Evolutionary conservation across 2,797 vertebrate species (phyloP), one percentile per base, ranked within the genome.

Genomic region (Sebastes dallii): DNA sequence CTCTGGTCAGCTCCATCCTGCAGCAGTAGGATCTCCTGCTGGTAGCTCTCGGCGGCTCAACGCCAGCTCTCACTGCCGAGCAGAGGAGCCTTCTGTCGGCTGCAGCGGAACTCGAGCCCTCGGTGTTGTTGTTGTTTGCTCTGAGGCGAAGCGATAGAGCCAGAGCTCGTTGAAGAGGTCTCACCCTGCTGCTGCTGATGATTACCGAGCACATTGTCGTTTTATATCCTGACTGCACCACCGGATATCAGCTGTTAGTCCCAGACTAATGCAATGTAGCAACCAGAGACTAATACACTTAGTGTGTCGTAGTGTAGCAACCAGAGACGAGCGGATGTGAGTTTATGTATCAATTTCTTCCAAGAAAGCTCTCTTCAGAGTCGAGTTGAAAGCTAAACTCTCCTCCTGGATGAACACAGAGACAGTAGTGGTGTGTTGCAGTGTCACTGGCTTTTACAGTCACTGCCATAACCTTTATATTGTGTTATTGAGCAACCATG

Each of bases 171-270:
- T 71, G 89, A 1, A 58, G 50, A 0, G 86, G 72, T 1, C 22
- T 90, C 14, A 77, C 22, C 8, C 81, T 69, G 20, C 12, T 58
- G 2, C 36, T 39, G 36, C 12, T 14, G 13, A 3, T 39, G 0
- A 92, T n/a, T 1, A 90, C 42, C 18, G 86, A 93, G 58, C 87
- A 89, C 94, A 95, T 94, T 8, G 27, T 78, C 4, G 8, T 12
- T 7, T 1, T 18, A 3, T 3, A 10, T 7, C 4, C 29, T 11
- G 12, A 32, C 1, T 3, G n/a, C 8, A 1, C 30, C 0, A 3
- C 3, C 16, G 18, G 25, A 46, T 46, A 18, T 52, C 8, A 52
- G 50, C 50, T 20, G 16, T 50, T 50, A 20, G 46, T 20, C 18
- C 7, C 16, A 50, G 18, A 50, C 46, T 13, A 13, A 13, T 39